Evolutionary conservation across 2,888 invertebrate genomes (phyloP).

Genomic region (Platynereis dumerilii): DNA sequence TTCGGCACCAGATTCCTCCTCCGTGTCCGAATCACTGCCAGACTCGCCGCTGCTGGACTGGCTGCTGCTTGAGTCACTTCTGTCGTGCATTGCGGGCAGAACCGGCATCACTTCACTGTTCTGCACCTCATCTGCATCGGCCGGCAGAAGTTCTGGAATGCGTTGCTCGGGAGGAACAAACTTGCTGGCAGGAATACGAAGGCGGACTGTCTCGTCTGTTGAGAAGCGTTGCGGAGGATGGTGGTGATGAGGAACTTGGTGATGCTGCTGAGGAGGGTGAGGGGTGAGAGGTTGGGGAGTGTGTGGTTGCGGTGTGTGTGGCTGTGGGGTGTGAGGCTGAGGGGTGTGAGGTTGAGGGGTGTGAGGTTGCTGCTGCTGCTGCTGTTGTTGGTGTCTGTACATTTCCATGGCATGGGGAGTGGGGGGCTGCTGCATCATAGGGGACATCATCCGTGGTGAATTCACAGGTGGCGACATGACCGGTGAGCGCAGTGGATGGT

Average conservation of each 20-base stretch:
- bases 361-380: background rate
- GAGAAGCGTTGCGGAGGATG: background rate
- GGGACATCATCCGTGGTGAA: no score
- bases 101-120: no score
- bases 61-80: conserved; percentile 4
- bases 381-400: no score
- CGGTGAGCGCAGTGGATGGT: no score
- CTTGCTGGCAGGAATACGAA: conserved; percentile 2
- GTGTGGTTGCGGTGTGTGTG: background rate
- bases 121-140: no score
- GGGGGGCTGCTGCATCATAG: no score
- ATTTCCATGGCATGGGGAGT: no score
- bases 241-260: conserved; percentile 1
- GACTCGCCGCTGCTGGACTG: conserved; percentile 1
- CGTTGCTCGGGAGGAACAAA: background rate
- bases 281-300: background rate
- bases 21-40: background rate
- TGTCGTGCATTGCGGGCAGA: no score
- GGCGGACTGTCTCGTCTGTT: background rate
- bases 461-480: no score
- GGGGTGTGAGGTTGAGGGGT: background rate
- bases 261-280: conserved; percentile 2
- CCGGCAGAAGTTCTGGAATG: no score
- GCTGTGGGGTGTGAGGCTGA: background rate
- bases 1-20: background rate